phyloP scores from a whole-genome alignment of 2,797 vertebrate species.

The Periparus ater region DNA sequence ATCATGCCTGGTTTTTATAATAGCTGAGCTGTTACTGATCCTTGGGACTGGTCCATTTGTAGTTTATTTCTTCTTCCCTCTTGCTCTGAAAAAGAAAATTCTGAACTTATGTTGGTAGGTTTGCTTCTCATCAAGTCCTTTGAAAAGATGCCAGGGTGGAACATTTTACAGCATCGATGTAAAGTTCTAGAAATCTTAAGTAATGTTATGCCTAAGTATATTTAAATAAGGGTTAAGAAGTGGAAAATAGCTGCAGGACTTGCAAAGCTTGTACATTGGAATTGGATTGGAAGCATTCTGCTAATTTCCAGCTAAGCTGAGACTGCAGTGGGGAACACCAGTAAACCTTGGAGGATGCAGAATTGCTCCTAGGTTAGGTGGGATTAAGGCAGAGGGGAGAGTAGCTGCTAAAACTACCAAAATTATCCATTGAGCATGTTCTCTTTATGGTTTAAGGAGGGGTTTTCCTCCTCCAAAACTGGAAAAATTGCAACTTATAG shows the following conservation, averaged over 20 bases:
- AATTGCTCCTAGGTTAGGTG: background rate
- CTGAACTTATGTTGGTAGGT: background rate
- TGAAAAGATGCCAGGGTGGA: background rate
- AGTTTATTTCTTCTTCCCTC: background rate
- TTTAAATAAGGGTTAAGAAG: conserved; percentile 10
- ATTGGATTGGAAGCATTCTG: background rate
- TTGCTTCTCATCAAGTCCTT: background rate
- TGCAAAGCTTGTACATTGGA: background rate
- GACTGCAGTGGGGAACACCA: background rate
- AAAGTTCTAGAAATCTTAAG: background rate
- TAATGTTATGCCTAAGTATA: background rate
- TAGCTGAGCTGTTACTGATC: background rate
- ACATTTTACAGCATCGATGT: background rate
- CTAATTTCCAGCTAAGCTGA: background rate
- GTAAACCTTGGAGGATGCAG: background rate
- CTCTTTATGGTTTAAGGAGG: background rate
- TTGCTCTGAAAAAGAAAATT: background rate
- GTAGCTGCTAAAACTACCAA: background rate
- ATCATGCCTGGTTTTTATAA: background rate
- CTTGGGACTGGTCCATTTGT: background rate
- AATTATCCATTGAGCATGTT: background rate
- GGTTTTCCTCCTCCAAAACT: background rate
- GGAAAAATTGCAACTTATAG: background rate
- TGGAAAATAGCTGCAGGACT: conserved; percentile 9
- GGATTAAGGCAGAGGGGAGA: background rate